These are phyloP conservation scores for Styela clava DNA, from an alignment of 23 tunicate species.

Conservation along the genomic window DNA sequence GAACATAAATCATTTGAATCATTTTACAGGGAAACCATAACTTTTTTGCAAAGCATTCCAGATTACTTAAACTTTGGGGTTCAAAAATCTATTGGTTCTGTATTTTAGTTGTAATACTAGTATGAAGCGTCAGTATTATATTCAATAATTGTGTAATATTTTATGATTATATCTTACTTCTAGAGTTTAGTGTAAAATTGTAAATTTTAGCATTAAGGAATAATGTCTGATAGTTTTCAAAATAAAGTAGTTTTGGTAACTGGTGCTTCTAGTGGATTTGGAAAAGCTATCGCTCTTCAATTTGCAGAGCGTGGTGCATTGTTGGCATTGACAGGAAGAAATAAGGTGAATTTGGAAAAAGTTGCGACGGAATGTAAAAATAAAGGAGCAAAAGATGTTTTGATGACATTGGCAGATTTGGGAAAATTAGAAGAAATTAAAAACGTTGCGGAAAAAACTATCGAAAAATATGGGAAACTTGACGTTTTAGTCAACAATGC, in stretches of 20 bases:
- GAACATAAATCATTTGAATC: no score
- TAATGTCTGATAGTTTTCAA: background rate
- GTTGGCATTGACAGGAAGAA: background rate
- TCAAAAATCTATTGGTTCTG: no score
- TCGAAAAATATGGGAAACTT: background rate
- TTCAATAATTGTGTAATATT: no score
- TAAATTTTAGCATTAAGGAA: no score
- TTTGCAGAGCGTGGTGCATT: background rate
- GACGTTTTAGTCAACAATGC: slow-evolving; percentile 6
- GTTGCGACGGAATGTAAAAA: background rate
- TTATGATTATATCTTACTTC: no score
- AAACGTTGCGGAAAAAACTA: slow-evolving; percentile 9
- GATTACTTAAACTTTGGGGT: no score
- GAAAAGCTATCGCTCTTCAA: background rate
- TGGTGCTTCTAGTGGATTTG: slow-evolving; percentile 23
- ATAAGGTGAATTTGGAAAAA: background rate
- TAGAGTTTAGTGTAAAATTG: no score
- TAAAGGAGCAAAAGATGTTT: background rate
- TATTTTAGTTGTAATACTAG: background rate
- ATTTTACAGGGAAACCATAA: no score
- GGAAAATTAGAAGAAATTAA: background rate
- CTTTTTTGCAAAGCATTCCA: no score
- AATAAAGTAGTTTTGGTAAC: slow-evolving; percentile 19
- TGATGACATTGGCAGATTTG: background rate
- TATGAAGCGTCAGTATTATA: no score